These are phyloP conservation scores for Mylabris phalerata DNA, from an alignment of 1,140 invertebrate species.

Conservation along the genomic window DNA sequence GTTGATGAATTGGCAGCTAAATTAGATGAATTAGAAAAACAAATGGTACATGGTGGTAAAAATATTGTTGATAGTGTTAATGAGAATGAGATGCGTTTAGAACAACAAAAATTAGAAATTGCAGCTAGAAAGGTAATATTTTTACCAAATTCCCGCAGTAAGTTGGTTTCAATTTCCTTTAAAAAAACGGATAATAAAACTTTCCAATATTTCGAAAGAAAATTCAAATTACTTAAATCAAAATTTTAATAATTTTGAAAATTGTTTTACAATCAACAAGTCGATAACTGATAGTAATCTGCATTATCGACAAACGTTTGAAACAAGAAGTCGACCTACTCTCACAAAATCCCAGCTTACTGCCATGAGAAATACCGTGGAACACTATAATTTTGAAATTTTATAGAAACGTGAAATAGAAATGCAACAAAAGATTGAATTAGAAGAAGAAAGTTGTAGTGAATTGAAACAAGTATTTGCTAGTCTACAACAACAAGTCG, in stretches of 20 bases:
- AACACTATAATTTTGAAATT: conserved; percentile 4
- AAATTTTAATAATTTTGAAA: too few relatives aligned
- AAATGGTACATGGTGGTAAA: conserved; percentile 76
- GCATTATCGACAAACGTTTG: too few relatives aligned
- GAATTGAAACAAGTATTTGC: conserved; percentile 80
- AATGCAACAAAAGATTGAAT: conserved; percentile 79
- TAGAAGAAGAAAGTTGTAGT: conserved; percentile 80
- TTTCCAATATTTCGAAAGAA: too few relatives aligned
- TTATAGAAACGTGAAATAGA: conserved; percentile 60
- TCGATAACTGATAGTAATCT: not conserved
- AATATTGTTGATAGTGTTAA: conserved; percentile 88
- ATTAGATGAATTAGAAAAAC: conserved; percentile 72
- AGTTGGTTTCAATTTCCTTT: too few relatives aligned
- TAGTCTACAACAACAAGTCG: conserved; percentile 85
- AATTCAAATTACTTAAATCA: too few relatives aligned
- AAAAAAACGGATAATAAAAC: too few relatives aligned
- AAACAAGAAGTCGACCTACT: too few relatives aligned
- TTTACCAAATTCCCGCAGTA: too few relatives aligned
- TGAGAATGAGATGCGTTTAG: conserved; percentile 77
- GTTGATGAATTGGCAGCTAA: conserved; percentile 44
- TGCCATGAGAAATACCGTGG: too few relatives aligned
- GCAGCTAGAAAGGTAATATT: conserved; percentile 68
- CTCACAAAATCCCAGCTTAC: too few relatives aligned
- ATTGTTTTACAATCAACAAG: not conserved
- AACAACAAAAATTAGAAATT: conserved; percentile 72